A percentile compares a stretch with the other conserved stretches of the same genome.
Evolutionary conservation across 2,888 invertebrate species (phyloP).

Genomic region (Eupsilia transversa): DNA sequence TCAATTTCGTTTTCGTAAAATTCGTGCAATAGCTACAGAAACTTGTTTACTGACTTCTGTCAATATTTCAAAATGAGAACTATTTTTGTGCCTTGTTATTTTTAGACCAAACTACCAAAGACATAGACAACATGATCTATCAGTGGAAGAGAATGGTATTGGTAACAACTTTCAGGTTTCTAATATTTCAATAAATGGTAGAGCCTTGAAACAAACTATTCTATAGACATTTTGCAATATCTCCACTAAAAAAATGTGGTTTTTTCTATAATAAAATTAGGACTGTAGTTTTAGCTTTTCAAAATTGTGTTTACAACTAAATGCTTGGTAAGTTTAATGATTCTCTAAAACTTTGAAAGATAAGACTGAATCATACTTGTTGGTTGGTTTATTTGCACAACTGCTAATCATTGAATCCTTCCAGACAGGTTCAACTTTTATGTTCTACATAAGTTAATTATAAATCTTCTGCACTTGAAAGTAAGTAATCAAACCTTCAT

Average conservation of each 20-base stretch:
- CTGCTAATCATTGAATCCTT: slow-evolving; percentile 33
- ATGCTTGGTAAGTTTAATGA: background rate
- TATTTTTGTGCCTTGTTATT: slow-evolving; percentile 34
- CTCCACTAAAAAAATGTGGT: background rate
- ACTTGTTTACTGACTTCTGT: slow-evolving; percentile 64
- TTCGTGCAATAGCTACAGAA: slow-evolving; percentile 13
- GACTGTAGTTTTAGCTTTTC: background rate
- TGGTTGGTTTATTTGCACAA: slow-evolving; percentile 22
- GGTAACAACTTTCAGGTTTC: background rate
- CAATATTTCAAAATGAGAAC: slow-evolving; percentile 67
- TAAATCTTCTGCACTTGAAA: slow-evolving; percentile 9
- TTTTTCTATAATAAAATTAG: background rate
- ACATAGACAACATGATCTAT: slow-evolving; percentile 63
- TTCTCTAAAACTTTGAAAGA: background rate
- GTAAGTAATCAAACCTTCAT: slow-evolving; percentile 5
- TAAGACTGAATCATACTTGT: slow-evolving; percentile 26
- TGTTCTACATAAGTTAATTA: background rate
- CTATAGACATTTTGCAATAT: background rate
- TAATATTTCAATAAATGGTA: background rate
- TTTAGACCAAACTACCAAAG: slow-evolving; percentile 59
- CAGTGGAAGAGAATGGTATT: slow-evolving; percentile 10
- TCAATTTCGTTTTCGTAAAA: slow-evolving; percentile 12
- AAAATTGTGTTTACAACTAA: slow-evolving; percentile 18
- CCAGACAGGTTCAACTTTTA: slow-evolving; percentile 7
- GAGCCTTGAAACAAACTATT: background rate